These are phyloP conservation scores for Saturnia japonica DNA, from an alignment of 2,888 invertebrate genomes.

Conservation along the genomic window DNA sequence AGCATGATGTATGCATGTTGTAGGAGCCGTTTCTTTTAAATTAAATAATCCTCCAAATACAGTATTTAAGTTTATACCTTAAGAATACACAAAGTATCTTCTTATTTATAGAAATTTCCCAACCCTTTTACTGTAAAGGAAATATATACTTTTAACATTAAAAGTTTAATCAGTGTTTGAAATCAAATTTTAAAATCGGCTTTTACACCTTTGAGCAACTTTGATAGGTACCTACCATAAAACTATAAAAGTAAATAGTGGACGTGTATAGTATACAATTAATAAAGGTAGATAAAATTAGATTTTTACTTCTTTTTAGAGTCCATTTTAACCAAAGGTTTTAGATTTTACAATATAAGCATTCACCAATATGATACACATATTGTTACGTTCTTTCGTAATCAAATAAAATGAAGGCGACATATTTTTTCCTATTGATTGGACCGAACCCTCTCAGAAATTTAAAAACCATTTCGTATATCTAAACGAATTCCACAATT, in stretches of 20 bases:
- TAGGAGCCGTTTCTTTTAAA: no score
- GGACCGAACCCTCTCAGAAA: conserved; percentile 10
- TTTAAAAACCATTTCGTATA: conserved; percentile 33
- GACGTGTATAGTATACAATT: neutral
- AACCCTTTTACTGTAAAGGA: no score
- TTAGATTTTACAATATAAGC: neutral
- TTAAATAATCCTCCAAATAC: no score
- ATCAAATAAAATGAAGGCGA: neutral
- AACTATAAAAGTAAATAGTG: neutral
- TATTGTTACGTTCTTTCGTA: neutral
- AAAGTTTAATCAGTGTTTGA: neutral
- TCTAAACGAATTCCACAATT: conserved; percentile 55
- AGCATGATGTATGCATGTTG: no score
- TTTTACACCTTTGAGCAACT: neutral
- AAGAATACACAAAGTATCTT: no score
- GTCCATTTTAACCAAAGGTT: neutral
- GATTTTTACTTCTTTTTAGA: no score
- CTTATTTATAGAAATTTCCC: no score
- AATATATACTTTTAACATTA: neutral
- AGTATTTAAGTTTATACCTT: no score
- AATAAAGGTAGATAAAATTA: neutral
- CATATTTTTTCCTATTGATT: neutral
- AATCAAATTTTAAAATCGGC: neutral
- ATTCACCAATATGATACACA: neutral
- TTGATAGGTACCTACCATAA: neutral